phyloP scores from a whole-genome alignment of 64 coral and sea anemone genomes.

The Pocillopora damicornis region DNA sequence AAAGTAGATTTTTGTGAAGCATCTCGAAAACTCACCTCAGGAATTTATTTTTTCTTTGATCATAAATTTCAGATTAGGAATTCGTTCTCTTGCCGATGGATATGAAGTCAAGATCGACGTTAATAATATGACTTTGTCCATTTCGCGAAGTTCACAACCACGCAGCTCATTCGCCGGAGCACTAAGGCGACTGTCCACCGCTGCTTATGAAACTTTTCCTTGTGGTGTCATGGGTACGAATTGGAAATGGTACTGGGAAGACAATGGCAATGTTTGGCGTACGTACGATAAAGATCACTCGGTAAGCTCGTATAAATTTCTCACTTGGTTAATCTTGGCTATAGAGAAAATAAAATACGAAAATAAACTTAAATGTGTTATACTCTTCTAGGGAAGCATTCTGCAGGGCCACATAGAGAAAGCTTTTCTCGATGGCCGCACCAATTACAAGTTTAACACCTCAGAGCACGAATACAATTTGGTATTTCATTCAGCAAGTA shows the following conservation, averaged over 20 bases:
- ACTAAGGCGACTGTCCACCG: not conserved
- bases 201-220: not conserved
- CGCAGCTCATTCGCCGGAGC: no score
- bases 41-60: not conserved
- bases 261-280: not conserved
- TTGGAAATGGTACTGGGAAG: conserved; percentile 16
- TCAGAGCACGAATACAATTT: conserved; percentile 4
- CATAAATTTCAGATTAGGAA: not conserved
- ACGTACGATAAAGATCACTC: not conserved
- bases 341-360: not conserved
- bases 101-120: not conserved
- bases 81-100: not conserved
- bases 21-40: no score
- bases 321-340: not conserved
- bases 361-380: no score
- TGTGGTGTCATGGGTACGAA: not conserved
- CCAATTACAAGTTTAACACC: not conserved
- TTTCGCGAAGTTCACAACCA: not conserved
- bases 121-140: not conserved
- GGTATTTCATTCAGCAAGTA: not conserved
- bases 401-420: not conserved
- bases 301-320: not conserved
- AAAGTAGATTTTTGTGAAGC: no score
- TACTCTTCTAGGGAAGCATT: not conserved
- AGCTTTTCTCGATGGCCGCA: not conserved